Base-by-base conservation (phyloP, 2,113 vertebrate species). In the Lutjanus erythropterus region DNA sequence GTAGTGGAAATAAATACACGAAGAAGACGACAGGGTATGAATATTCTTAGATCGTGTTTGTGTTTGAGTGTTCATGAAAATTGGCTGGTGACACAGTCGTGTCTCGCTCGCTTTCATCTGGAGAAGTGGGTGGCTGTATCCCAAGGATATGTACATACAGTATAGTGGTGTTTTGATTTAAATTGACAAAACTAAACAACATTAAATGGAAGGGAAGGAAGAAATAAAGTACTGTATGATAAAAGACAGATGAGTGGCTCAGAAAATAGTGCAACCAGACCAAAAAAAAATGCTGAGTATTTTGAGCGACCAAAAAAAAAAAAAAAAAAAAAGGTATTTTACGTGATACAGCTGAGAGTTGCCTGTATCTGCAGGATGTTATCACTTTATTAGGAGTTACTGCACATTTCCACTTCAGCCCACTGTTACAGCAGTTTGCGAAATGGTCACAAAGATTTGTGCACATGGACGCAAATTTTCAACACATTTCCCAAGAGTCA, bases 51-150 rank as follows among this genome's bases (percentile, higher is more conserved):
- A 89, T 56, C 7, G 19, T 52, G 46, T 27, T 56, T 53, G 76
- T 68, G 75, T 60, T 75, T 16, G 1, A 35, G 67, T 19, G 35
- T 62, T 79, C 6, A 16, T n/a, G 52, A 50, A 47, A 82, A 82
- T 55, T 81, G 71, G 70, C 77, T 74, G 72, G 53, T 64, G 75
- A 74, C 71, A 74, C 64, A 61, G 62, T 79, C n/a, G 15, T 53
- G 67, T 73, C 65, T 81, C n/a, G 2, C 42, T 79, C 5, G 76
- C 77, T 80, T 84, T 81, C 71, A 81, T 84, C 60, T 70, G 39
- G 23, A 56, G 77, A 71, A 6, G 68, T 73, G 67, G 81, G 78
- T 60, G 79, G 65, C 47, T 72, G 50, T 61, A 6, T 70, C 61
- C 44, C 47, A 49, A n/a, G 64, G 77, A 80, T 76, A 65, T 76